Evolutionary conservation across 2,888 invertebrate genomes (phyloP), one percentile per base, ranked within the genome.

Genomic region (Rotaria macrura): DNA sequence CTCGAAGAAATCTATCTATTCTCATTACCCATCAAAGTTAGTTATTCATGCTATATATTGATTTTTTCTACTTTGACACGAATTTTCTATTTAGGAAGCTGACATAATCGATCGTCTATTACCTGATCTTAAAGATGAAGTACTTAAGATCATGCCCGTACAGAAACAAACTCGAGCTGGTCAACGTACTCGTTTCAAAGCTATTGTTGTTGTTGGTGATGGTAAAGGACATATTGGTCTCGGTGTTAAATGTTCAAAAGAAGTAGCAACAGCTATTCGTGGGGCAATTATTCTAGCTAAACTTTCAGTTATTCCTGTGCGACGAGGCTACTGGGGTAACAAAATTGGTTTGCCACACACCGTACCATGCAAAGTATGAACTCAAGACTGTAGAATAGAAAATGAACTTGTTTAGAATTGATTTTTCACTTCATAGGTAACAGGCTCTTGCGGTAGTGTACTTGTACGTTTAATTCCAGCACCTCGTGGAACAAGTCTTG

Each of bases 131-230:
- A 97, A 96, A 90, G 99, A 99, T 92, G 99, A 99, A 91, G 99
- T 99, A 0, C 92, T 99, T 89, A 99, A 99, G 92, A 99, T 99
- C 91, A 99, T 98, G 97, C 99, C 99, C 87, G 99, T 99, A 34
- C 99, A 99, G 93, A 99, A 99, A 92, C 99, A 99, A 92, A 99
- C 99, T 1, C 94, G 98, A 92, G 99, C 99, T 88, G 99, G 99
- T 93, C 99, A 99, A 92, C 94, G 99, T 90, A 99, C 99, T 23
- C 94, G 99, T 90, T 98, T 98, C 92, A 98, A 98, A 93, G 93
- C 93, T 57, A 92, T 93, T 90, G 93, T 93, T 87, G 99, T 98
- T 87, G 97, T 99, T 90, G 99, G 99, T 88, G 99, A 99, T 91
- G 95, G 95, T 92, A 96, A 97, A 89, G 99, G 99, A 47, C 99